These are phyloP conservation scores for Bradypodion pumilum DNA, from an alignment of 2,797 vertebrate species.

Conservation along the genomic window DNA sequence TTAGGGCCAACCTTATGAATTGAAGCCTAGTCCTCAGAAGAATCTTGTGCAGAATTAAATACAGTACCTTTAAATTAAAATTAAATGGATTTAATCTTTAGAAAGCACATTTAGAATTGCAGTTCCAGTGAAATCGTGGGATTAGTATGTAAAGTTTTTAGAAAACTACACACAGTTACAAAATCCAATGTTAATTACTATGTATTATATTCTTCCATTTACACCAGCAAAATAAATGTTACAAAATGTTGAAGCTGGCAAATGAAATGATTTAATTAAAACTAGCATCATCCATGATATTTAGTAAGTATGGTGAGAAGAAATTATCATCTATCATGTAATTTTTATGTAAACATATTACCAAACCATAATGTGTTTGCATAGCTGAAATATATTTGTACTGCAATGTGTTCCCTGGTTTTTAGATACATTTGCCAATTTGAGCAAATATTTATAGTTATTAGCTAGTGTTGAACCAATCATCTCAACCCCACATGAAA, in stretches of 20 bases:
- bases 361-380: neutral
- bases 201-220: neutral
- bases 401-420: neutral
- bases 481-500: too few species aligned
- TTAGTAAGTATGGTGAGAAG: neutral
- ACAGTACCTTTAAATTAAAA: neutral
- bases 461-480: neutral
- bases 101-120: neutral
- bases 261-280: conserved; percentile 7
- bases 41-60: too few species aligned
- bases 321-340: neutral
- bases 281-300: neutral
- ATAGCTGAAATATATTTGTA: neutral
- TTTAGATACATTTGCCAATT: neutral
- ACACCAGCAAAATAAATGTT: neutral
- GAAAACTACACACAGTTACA: neutral
- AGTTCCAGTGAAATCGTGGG: neutral
- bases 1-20: too few species aligned
- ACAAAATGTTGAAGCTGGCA: neutral
- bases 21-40: too few species aligned
- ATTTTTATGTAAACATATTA: neutral
- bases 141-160: neutral
- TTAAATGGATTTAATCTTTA: neutral
- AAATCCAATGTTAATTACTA: neutral
- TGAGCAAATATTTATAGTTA: neutral